Percentiles rank a stretch among this genome's conserved stretches.
Evolutionary conservation across 2,113 vertebrate genomes (phyloP).

Genomic region (Geococcyx californianus): DNA sequence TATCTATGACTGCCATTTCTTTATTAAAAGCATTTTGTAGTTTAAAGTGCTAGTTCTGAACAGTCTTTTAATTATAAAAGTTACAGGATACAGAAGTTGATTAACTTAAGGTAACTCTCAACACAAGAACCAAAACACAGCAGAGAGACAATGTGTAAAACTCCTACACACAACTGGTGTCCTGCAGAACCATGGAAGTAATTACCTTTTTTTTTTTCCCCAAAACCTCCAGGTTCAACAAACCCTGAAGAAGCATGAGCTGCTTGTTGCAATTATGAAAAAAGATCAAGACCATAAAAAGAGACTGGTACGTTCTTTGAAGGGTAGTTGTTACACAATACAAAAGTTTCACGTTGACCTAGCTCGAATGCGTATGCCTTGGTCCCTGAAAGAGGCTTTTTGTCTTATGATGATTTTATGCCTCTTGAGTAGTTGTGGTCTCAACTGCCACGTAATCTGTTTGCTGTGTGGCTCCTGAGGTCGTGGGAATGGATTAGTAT

Average conservation of each 20-base stretch:
- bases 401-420: neutral
- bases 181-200: neutral
- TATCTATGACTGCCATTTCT: neutral
- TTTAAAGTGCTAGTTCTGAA: neutral
- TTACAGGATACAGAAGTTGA: neutral
- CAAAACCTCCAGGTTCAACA: conserved; percentile 81
- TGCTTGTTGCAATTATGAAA: conserved; percentile 83
- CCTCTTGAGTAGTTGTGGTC: neutral
- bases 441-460: neutral
- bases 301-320: conserved; percentile 84
- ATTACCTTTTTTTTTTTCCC: neutral
- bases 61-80: neutral
- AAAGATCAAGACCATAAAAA: conserved; percentile 88
- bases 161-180: neutral
- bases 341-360: neutral
- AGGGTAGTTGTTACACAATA: neutral
- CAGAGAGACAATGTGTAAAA: neutral
- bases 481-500: neutral
- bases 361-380: neutral
- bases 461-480: neutral
- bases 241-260: conserved; percentile 85
- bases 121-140: neutral
- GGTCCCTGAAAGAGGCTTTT: neutral
- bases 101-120: neutral
- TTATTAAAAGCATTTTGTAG: neutral